phyloP scores from a whole-genome alignment of 2,113 vertebrate species.

The Oncorhynchus nerka region DNA sequence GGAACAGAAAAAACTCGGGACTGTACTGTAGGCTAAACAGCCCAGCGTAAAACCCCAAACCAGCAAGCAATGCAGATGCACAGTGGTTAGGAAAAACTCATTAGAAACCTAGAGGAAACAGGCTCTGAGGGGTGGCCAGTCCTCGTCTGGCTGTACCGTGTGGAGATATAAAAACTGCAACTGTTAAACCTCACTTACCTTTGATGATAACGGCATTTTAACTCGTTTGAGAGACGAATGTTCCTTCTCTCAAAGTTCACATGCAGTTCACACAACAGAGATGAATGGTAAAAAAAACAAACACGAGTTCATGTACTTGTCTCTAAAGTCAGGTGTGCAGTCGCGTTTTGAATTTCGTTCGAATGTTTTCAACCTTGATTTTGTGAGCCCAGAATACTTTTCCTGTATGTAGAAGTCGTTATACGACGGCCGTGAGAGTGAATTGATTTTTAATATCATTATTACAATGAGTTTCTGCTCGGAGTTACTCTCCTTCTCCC shows the following conservation, averaged over 20 bases:
- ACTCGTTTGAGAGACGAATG: neutral
- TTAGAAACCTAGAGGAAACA: no score
- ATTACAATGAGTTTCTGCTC: neutral
- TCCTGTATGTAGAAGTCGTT: neutral
- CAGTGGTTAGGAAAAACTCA: no score
- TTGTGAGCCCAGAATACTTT: neutral
- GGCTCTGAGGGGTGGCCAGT: no score
- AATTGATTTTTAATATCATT: neutral
- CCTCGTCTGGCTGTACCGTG: no score
- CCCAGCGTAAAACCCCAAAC: no score
- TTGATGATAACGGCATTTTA: constrained; percentile 48
- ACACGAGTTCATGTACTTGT: constrained; percentile 10
- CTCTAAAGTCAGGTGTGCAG: neutral
- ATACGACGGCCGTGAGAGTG: neutral
- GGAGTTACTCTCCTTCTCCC: neutral
- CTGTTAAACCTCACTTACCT: constrained; percentile 57
- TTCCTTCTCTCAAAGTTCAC: neutral
- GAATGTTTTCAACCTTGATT: neutral
- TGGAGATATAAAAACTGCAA: no score
- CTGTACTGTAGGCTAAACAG: no score
- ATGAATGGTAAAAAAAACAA: constrained; percentile 45
- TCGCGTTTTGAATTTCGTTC: neutral
- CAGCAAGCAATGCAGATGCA: no score
- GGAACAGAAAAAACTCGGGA: no score
- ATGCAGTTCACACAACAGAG: neutral